Base-by-base conservation (phyloP, 35 echinoderm and acorn worm genomes). In the Strongylocentrotus purpuratus region DNA sequence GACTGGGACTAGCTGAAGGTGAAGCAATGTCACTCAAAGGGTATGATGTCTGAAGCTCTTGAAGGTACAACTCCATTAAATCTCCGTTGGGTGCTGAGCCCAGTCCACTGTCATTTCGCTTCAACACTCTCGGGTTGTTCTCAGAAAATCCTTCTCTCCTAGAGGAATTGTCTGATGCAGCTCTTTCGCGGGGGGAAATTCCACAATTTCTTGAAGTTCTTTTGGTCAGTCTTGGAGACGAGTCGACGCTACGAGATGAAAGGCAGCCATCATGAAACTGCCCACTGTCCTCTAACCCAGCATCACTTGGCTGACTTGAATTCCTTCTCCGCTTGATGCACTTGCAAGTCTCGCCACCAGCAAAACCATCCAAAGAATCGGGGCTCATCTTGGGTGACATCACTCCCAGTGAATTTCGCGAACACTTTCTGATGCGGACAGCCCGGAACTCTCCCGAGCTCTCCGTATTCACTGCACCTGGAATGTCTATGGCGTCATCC, bases 61-160 rank as follows among this genome's bases (percentile, higher is more conserved):
- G 88, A 31, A 95, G 92, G 88, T 91, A 95, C 32, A 95, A 92
- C 32, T 95, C 95, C 88, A 95, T 92, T 6, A 95, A 31, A 28
- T 95, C 55, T 4, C 70, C 86, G 90, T 98, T 90, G 13, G 97
- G 96, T 7, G 97, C 94, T 35, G 97, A 96, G 32, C 97, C 97
- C 28, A 98, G 50, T 14, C 96, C 96, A 96, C 95, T 97, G 94
- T 97, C 96, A 25, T 97, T 95, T 22, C 96, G 32, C 25, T 61
- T 71, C 33, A 94, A 93, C 32, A 93, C 91, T 58, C 48, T 47
- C n/a, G 91, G 33, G 13, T 58, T 46, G 33, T 41, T 89, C 32
- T 33, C 45, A 7, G 87, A 45, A 31, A 89, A 31, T 25, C 32
- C 87, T 45, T 33, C 87, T 25, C 32, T 46, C 20, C 87, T 89